Evolutionary conservation across 2,888 invertebrate genomes (phyloP), one percentile per base, ranked within the genome.

Genomic region (Pristionchus entomophagus): DNA sequence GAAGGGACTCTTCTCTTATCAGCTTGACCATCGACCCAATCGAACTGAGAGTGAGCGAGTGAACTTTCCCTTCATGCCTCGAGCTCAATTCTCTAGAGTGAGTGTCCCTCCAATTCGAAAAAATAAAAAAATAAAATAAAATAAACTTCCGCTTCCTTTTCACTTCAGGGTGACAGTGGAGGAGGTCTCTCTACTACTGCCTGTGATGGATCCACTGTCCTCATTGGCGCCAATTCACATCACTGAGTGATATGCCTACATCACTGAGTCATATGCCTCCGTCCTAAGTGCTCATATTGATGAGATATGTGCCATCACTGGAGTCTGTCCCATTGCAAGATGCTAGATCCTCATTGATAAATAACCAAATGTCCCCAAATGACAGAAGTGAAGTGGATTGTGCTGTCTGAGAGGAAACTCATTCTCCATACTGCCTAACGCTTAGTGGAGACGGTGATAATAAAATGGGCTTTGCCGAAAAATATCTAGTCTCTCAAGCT

Each of bases 81-180:
- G 69, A 41, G 32, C 38, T 19, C 35, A 41, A 22, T 0, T 41
- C n/a, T 22, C 35, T 22, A 1, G 1, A 4, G 78, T 38, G n/a
- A 29, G 49, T n/a, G 19, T 35, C 41, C n/a, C 38, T 69, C n/a
- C n/a, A n/a, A n/a, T n/a, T n/a, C n/a, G n/a, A n/a, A 45, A 10
- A 45, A 10, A 14, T 45, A 35, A 2, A 19, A n/a, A n/a, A n/a
- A n/a, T n/a, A n/a, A n/a, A n/a, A n/a, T n/a, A n/a, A n/a, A n/a
- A n/a, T n/a, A n/a, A n/a, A n/a, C n/a, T n/a, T n/a, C n/a, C n/a
- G n/a, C n/a, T n/a, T n/a, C n/a, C n/a, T n/a, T n/a, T n/a, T n/a
- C n/a, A 8, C n/a, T 81, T 14, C 35, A 81, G 81, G 81, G 53
- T 56, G 81, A 81, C 38, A 81, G 81, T 45, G 81, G 81, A n/a